phyloP scores from a whole-genome alignment of 2,888 invertebrate genomes.

The Apeira syringaria region DNA sequence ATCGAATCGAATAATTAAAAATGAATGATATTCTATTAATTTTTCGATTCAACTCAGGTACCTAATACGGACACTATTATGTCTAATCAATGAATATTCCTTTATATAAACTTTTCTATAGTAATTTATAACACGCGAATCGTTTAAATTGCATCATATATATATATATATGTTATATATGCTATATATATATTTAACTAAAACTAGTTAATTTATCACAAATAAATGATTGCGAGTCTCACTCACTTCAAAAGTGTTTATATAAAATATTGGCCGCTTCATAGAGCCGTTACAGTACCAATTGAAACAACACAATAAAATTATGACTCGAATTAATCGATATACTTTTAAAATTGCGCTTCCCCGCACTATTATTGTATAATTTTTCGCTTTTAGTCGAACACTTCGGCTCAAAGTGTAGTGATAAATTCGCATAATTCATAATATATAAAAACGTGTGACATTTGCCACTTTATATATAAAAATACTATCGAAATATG shows the following conservation, averaged over 20 bases:
- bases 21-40: conserved; percentile 22
- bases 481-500: conserved; percentile 45
- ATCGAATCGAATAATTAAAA: neutral
- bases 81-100: conserved; percentile 36
- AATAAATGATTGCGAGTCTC: conserved; percentile 34
- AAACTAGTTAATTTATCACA: conserved; percentile 39
- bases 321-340: conserved; percentile 9
- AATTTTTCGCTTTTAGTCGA: conserved; percentile 20
- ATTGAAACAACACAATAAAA: conserved; percentile 18
- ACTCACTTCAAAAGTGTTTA: conserved; percentile 33
- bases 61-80: conserved; percentile 66
- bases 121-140: conserved; percentile 22
- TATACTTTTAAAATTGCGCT: conserved; percentile 14
- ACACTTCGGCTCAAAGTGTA: conserved; percentile 36
- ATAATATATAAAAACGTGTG: conserved; percentile 25
- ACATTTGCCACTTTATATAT: conserved; percentile 28
- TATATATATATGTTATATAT: conserved; percentile 22
- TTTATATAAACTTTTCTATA: conserved; percentile 29
- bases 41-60: conserved; percentile 72
- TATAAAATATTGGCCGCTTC: conserved; percentile 29
- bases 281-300: conserved; percentile 21
- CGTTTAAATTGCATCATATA: conserved; percentile 20
- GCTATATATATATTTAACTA: too few relatives aligned
- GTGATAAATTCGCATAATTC: conserved; percentile 44
- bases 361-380: conserved; percentile 4